These are phyloP conservation scores for Cistogaster globosa DNA, from an alignment of 2,888 invertebrate genomes.

Conservation along the genomic window DNA sequence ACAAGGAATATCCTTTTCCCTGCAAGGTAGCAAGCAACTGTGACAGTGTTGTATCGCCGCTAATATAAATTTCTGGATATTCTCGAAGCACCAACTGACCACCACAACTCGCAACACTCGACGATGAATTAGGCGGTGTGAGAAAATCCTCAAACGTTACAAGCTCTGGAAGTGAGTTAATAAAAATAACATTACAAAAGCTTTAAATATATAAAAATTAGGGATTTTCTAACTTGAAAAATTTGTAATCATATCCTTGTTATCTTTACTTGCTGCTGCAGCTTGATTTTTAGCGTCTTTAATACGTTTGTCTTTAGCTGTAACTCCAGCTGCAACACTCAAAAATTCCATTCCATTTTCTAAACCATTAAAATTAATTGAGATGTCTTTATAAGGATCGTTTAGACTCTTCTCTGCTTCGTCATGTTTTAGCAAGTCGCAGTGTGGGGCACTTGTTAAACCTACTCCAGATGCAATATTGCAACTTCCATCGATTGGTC, in stretches of 20 bases:
- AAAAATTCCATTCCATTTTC: slow-evolving; percentile 84
- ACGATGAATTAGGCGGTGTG: slow-evolving; percentile 75
- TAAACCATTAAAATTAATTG: slow-evolving; percentile 78
- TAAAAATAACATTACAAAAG: background rate
- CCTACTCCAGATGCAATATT: slow-evolving; percentile 69
- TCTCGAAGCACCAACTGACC: slow-evolving; percentile 83
- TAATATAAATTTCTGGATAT: slow-evolving; percentile 83
- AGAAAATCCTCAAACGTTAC: slow-evolving; percentile 80
- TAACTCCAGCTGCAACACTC: slow-evolving; percentile 93
- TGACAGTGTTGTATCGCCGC: slow-evolving; percentile 85
- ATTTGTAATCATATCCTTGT: slow-evolving; percentile 78
- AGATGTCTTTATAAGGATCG: slow-evolving; percentile 74
- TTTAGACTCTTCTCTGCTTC: slow-evolving; percentile 74
- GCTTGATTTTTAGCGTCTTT: slow-evolving; percentile 90
- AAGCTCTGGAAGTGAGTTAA: slow-evolving; percentile 74
- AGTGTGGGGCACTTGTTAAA: slow-evolving; percentile 75
- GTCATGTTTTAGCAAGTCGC: slow-evolving; percentile 72
- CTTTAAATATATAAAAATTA: background rate
- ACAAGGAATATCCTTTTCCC: slow-evolving; percentile 83
- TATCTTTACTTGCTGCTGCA: slow-evolving; percentile 78
- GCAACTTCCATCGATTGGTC: slow-evolving; percentile 73
- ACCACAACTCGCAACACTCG: slow-evolving; percentile 79
- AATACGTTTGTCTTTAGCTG: slow-evolving; percentile 94
- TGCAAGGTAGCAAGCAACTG: slow-evolving; percentile 85
- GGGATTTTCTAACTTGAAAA: slow-evolving; percentile 75